These are phyloP conservation scores for Nothura maculosa DNA, from an alignment of 2,797 vertebrate genomes.

Conservation along the genomic window DNA sequence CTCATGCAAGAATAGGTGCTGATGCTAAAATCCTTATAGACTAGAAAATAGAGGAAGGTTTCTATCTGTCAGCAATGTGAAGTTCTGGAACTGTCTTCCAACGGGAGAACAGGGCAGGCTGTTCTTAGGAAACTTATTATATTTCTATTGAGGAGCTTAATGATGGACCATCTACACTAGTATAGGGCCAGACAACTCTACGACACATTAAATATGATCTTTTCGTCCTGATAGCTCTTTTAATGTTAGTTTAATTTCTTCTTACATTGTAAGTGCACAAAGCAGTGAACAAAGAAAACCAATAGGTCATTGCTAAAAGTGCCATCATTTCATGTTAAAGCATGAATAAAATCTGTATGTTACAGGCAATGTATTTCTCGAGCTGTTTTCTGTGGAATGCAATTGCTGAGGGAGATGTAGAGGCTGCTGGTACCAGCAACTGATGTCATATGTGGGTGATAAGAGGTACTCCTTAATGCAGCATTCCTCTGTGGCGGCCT, in stretches of 20 bases:
- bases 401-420: background rate
- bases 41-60: background rate
- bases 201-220: background rate
- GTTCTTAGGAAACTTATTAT: background rate
- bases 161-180: background rate
- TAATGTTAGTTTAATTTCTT: background rate
- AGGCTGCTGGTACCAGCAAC: background rate
- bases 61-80: background rate
- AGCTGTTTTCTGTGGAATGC: background rate
- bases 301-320: background rate
- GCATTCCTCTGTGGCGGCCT: background rate
- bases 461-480: background rate
- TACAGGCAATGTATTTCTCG: background rate
- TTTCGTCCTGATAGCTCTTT: background rate
- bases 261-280: background rate
- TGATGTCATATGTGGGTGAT: background rate
- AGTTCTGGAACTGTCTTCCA: background rate
- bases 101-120: background rate
- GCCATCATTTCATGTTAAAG: background rate
- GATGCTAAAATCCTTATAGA: background rate
- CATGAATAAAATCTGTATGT: background rate
- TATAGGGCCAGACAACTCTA: background rate
- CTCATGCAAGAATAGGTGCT: background rate
- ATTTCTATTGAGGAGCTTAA: background rate
- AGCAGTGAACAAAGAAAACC: background rate